phyloP scores from a whole-genome alignment of 2,888 invertebrate genomes.

The Apotomis turbidana region DNA sequence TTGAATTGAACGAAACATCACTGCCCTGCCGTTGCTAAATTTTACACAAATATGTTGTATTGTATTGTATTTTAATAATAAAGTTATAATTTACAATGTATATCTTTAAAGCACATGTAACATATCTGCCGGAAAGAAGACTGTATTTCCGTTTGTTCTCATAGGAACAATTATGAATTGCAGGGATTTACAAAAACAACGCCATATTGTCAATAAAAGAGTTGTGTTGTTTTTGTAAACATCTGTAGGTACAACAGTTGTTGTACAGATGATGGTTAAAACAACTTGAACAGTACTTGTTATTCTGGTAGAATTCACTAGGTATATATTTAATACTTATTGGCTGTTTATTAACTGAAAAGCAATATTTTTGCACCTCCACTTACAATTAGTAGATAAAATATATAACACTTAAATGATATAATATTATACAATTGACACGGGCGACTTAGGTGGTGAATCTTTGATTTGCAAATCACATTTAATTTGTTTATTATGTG shows the following conservation, averaged over 20 bases:
- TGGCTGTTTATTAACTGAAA: not conserved
- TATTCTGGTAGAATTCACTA: slow-evolving; percentile 2
- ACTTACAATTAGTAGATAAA: not conserved
- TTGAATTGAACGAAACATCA: slow-evolving; percentile 26
- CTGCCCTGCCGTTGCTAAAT: slow-evolving; percentile 19
- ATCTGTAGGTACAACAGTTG: no score
- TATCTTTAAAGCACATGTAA: no score
- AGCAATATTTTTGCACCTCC: slow-evolving; percentile 8
- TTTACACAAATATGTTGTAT: not conserved
- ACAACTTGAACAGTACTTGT: not conserved
- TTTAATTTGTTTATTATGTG: slow-evolving; percentile 48
- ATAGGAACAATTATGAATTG: no score
- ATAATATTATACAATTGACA: slow-evolving; percentile 1
- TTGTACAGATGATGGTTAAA: no score
- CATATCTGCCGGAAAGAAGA: not conserved
- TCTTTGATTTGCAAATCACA: slow-evolving; percentile 47
- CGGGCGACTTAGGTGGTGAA: slow-evolving; percentile 24
- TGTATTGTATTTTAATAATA: no score
- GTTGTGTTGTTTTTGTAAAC: no score
- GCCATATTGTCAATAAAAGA: no score
- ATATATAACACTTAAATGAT: slow-evolving; percentile 6
- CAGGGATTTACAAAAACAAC: no score
- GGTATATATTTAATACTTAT: not conserved
- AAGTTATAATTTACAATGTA: no score
- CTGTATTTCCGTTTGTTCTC: no score